These are phyloP conservation scores for Phycodurus eques DNA, from an alignment of 2,113 vertebrate species.

Conservation along the genomic window DNA sequence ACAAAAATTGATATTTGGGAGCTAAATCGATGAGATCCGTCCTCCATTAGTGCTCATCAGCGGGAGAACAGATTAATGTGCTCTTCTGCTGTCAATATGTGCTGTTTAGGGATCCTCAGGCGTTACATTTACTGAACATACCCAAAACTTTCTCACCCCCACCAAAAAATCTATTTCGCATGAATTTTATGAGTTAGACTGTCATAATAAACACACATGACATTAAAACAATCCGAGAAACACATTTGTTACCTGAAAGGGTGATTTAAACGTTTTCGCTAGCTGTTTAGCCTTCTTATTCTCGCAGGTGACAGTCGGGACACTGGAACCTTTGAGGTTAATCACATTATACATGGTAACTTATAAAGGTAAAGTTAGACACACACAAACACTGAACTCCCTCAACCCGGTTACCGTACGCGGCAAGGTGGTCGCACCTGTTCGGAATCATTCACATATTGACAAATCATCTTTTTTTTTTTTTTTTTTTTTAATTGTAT, in stretches of 20 bases:
- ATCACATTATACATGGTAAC: constrained; percentile 60
- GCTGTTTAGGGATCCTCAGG: neutral
- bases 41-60: constrained; percentile 7
- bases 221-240: neutral
- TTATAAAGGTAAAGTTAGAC: constrained; percentile 51
- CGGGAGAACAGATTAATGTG: neutral
- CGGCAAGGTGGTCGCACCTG: constrained; percentile 35
- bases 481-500: too few species aligned
- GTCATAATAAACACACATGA: neutral
- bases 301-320: neutral
- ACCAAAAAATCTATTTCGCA: neutral
- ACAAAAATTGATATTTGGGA: neutral
- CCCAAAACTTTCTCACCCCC: neutral
- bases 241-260: neutral
- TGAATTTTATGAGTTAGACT: neutral
- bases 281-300: neutral
- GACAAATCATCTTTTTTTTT: neutral
- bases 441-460: neutral
- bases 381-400: constrained; percentile 21
- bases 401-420: constrained; percentile 1
- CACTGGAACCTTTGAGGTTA: constrained; percentile 40
- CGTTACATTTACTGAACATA: neutral
- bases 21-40: neutral
- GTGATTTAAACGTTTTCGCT: too few species aligned
- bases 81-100: neutral